phyloP scores from a whole-genome alignment of 2,113 vertebrate genomes.

The Hiodon alosoides region DNA sequence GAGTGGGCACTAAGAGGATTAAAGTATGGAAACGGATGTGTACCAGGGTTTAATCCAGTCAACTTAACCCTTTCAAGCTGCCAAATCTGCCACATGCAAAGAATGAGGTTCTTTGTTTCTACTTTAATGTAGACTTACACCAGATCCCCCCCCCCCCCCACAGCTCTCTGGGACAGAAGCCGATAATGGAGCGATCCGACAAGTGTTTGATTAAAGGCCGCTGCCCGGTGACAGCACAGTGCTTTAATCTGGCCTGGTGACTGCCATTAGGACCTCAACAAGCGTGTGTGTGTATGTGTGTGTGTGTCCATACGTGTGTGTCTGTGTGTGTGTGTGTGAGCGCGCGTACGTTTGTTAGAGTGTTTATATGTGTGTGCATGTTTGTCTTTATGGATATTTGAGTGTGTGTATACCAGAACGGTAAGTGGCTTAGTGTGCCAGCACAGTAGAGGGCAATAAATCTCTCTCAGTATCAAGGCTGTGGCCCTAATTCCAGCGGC shows the following conservation, averaged over 20 bases:
- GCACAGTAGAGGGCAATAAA: conserved; percentile 45
- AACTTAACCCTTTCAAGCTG: conserved; percentile 63
- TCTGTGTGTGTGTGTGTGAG: not conserved
- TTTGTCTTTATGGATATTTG: not conserved
- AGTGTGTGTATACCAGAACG: conserved; percentile 1
- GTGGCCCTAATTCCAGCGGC: conserved; percentile 36
- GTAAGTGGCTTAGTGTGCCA: conserved; percentile 35
- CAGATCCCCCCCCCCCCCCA: conserved; percentile 34
- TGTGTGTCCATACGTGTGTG: not conserved
- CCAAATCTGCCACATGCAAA: conserved; percentile 49
- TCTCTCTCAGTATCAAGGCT: conserved; percentile 38
- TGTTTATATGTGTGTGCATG: conserved; percentile 5
- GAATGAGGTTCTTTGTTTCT: conserved; percentile 44
- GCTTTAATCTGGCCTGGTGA: conserved; percentile 47
- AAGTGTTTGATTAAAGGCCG: conserved; percentile 53
- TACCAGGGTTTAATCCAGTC: conserved; percentile 62
- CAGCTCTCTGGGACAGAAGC: conserved; percentile 28
- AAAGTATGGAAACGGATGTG: conserved; percentile 68
- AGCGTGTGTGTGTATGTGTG: conserved; percentile 2
- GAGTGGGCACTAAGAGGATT: conserved; percentile 71
- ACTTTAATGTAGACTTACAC: conserved; percentile 36
- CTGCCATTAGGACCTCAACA: conserved; percentile 41
- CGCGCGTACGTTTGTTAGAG: not conserved
- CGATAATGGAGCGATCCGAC: conserved; percentile 30
- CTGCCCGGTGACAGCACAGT: conserved; percentile 42